Evolutionary conservation across 2,113 vertebrate genomes (phyloP).

Genomic region (Ailurus styani): DNA sequence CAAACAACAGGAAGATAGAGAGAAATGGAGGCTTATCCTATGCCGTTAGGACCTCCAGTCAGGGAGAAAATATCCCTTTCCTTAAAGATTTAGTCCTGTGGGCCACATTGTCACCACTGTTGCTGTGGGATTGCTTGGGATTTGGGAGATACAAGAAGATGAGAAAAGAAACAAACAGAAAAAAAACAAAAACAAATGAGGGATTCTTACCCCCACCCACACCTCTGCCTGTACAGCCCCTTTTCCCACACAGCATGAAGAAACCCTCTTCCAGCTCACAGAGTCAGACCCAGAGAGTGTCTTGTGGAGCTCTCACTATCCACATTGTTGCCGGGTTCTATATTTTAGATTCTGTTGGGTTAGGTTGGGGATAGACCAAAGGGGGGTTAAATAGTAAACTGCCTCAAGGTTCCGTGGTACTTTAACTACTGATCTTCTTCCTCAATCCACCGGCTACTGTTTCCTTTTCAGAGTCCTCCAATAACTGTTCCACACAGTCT

Average conservation of each 20-base stretch:
- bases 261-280: background rate
- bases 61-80: background rate
- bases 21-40: accelerated
- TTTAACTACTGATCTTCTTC: background rate
- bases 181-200: background rate
- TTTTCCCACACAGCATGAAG: background rate
- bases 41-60: background rate
- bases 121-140: background rate
- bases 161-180: background rate
- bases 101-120: background rate
- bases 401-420: background rate
- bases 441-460: background rate
- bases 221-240: background rate
- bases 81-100: background rate
- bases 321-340: background rate
- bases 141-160: background rate
- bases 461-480: background rate
- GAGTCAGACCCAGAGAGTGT: background rate
- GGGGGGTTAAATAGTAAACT: background rate
- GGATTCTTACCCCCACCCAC: background rate
- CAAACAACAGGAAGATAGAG: background rate
- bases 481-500: no score
- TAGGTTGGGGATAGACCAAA: background rate
- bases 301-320: no score
- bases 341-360: background rate